A percentile compares a stretch with the other conserved stretches of the same genome.
phyloP scores from a whole-genome alignment of 1,140 invertebrate species.

The Drepana arcuata region DNA sequence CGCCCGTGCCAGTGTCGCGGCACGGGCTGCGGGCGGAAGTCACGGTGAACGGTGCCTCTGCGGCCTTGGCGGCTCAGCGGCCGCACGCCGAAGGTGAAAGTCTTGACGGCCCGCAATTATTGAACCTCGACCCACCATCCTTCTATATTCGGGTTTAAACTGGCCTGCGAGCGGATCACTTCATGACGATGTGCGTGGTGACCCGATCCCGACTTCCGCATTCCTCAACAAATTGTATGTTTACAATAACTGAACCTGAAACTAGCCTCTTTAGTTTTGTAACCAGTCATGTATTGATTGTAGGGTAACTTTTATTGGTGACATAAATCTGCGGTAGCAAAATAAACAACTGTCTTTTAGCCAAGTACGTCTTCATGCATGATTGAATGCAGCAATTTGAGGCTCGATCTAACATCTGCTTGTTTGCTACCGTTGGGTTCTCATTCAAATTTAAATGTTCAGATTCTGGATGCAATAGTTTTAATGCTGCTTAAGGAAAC shows the following conservation, averaged over 20 bases:
- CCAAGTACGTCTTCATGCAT: conserved; percentile 56
- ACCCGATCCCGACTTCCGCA: conserved; percentile 21
- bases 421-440: conserved; percentile 34
- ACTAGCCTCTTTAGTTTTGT: too few species aligned
- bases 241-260: too few species aligned
- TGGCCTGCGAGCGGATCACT: too few species aligned
- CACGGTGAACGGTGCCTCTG: conserved; percentile 39
- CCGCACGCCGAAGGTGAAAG: conserved; percentile 62
- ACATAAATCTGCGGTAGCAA: too few species aligned
- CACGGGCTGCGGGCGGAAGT: conserved; percentile 41
- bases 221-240: conserved; percentile 12
- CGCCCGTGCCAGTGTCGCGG: conserved; percentile 19
- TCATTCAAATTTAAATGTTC: conserved; percentile 51
- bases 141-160: conserved; percentile 43
- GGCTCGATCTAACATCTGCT: conserved; percentile 38
- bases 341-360: too few species aligned
- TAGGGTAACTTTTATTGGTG: too few species aligned
- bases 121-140: conserved; percentile 49
- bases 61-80: conserved; percentile 38
- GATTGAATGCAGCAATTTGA: conserved; percentile 45
- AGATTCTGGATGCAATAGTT: too few species aligned
- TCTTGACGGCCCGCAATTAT: conserved; percentile 50
- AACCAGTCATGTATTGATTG: too few species aligned
- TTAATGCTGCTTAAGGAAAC: too few species aligned
- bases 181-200: conserved; percentile 7